These are phyloP conservation scores for Rhagonycha lutea DNA, from an alignment of 2,888 invertebrate genomes.

Conservation along the genomic window DNA sequence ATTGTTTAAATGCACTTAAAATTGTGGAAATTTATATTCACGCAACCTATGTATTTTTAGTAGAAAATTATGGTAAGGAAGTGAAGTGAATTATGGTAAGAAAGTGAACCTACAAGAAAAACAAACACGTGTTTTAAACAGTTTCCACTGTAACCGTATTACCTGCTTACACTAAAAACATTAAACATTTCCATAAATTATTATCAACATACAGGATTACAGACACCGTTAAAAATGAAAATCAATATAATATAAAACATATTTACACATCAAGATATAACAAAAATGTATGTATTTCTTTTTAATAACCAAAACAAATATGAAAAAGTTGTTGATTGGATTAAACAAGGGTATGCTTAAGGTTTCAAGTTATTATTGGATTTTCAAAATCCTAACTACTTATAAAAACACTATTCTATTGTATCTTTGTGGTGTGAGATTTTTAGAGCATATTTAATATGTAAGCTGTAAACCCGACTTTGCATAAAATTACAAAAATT, in stretches of 20 bases:
- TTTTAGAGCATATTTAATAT: not conserved
- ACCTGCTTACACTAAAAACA: not conserved
- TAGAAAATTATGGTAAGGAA: constrained; percentile 20
- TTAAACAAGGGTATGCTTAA: not conserved
- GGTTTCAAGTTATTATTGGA: not conserved
- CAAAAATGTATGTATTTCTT: not conserved
- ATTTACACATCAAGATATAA: not conserved
- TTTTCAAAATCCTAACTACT: not conserved
- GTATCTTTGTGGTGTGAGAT: not conserved
- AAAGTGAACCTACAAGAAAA: constrained; percentile 13
- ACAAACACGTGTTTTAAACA: not conserved
- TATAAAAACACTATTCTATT: not conserved
- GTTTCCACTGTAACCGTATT: not conserved
- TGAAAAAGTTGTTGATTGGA: not conserved
- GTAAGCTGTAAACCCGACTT: not conserved
- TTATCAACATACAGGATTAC: not conserved
- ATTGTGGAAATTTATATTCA: constrained; percentile 12
- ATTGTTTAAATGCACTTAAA: not conserved
- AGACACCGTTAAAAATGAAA: not conserved
- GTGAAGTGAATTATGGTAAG: constrained; percentile 19
- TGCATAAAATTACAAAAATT: not conserved
- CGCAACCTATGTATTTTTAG: constrained; percentile 24
- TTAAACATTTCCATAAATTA: not conserved
- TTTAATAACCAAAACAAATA: not conserved
- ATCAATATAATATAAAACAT: not conserved